These are phyloP conservation scores for Calvadosia cruxmelitensis DNA, from an alignment of 30 jellyfish, hydroid and myxozoan genomes.

Conservation along the genomic window DNA sequence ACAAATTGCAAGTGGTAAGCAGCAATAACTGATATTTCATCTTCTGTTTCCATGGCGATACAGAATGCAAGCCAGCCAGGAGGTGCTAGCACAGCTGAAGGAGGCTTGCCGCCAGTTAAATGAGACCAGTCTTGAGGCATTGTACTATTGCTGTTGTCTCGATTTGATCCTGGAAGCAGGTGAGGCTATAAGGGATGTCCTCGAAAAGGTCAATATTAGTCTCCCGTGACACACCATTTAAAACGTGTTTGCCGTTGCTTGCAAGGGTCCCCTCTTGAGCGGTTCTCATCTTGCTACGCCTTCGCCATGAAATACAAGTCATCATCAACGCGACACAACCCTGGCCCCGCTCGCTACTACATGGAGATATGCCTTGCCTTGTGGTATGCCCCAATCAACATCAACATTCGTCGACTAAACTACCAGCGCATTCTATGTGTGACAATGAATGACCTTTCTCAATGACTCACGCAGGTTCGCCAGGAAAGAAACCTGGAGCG, in stretches of 20 bases:
- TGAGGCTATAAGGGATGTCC: too few species aligned
- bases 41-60: background rate
- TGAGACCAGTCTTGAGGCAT: background rate
- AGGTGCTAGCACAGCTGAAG: background rate
- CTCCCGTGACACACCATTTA: too few species aligned
- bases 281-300: background rate
- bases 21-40: background rate
- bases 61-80: background rate
- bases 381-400: too few species aligned
- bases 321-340: background rate
- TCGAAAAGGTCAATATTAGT: too few species aligned
- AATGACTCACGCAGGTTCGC: background rate
- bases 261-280: background rate
- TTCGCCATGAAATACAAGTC: background rate
- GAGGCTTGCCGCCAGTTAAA: background rate
- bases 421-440: too few species aligned
- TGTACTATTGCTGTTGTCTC: background rate
- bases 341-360: background rate
- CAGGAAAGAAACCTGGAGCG: background rate
- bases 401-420: too few species aligned
- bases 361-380: background rate
- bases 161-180: background rate
- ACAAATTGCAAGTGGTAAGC: background rate
- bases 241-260: too few species aligned
- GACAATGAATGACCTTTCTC: too few species aligned